These are phyloP conservation scores for Cheilinus undulatus DNA, from an alignment of 2,113 vertebrate genomes.

Conservation along the genomic window DNA sequence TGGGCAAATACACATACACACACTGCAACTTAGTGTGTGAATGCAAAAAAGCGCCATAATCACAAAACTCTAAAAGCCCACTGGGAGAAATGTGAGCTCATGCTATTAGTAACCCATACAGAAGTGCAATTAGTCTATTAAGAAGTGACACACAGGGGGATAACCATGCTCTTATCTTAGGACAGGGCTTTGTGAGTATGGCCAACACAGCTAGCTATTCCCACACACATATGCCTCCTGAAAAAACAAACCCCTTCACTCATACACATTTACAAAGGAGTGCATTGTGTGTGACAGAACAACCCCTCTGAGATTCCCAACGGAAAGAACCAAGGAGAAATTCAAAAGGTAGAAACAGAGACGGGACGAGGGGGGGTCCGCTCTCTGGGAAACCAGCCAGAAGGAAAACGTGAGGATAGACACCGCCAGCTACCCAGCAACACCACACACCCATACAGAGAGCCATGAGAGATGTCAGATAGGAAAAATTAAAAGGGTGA, in stretches of 20 bases:
- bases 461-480: slow-evolving; percentile 47
- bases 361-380: slow-evolving; percentile 33
- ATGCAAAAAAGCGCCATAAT: slow-evolving; percentile 54
- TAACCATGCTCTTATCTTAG: slow-evolving; percentile 68
- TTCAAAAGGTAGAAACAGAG: slow-evolving; percentile 48
- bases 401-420: slow-evolving; percentile 55
- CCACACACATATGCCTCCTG: slow-evolving; percentile 13
- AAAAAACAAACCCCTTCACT: slow-evolving; percentile 39
- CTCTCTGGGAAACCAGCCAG: slow-evolving; percentile 50
- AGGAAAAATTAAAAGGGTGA: slow-evolving; percentile 51
- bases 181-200: slow-evolving; percentile 69
- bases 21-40: slow-evolving; percentile 43
- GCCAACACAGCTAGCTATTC: slow-evolving; percentile 38
- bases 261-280: slow-evolving; percentile 44
- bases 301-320: slow-evolving; percentile 48
- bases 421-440: slow-evolving; percentile 52
- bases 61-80: slow-evolving; percentile 57
- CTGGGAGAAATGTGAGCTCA: slow-evolving; percentile 52
- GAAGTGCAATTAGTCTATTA: slow-evolving; percentile 60
- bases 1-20: slow-evolving; percentile 13
- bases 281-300: slow-evolving; percentile 47
- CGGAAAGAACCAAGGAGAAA: slow-evolving; percentile 49
- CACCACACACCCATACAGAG: slow-evolving; percentile 68
- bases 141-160: slow-evolving; percentile 62
- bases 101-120: slow-evolving; percentile 70